A percentile compares a stretch with the other conserved stretches of the same genome.
Conservation (phyloP, 1,140 invertebrate genomes). For the Bilobella aurantiaca region DNA sequence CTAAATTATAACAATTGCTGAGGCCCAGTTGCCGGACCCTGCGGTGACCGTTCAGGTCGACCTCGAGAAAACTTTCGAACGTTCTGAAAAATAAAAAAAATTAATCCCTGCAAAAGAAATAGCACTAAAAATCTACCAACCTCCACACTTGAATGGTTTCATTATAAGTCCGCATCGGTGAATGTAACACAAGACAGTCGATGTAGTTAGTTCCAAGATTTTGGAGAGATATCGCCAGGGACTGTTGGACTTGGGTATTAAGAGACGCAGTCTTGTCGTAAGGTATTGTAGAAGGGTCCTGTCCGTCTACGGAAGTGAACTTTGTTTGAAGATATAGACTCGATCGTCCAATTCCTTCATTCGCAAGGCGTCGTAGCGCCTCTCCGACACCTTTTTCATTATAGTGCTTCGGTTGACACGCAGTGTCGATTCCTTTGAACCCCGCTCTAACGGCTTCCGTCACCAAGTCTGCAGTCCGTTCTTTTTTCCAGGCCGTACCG, state of each 20-base stretch:
- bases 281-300: conserved; percentile 27
- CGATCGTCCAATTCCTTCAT: conserved; percentile 13
- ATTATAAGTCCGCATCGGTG: conserved; percentile 22
- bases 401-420: conserved; percentile 34
- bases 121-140: neutral
- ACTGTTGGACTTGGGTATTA: conserved; percentile 18
- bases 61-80: conserved; percentile 27
- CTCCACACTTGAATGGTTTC: conserved; percentile 30
- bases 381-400: conserved; percentile 20
- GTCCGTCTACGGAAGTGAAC: conserved; percentile 31
- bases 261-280: conserved; percentile 22
- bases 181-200: conserved; percentile 28
- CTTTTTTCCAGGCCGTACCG: conserved; percentile 34
- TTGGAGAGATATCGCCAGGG: conserved; percentile 13
- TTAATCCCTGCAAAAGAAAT: neutral
- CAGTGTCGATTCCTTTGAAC: conserved; percentile 30
- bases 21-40: conserved; percentile 28
- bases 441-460: conserved; percentile 19
- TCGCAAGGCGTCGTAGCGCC: neutral
- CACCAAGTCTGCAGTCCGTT: conserved; percentile 23
- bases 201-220: conserved; percentile 29
- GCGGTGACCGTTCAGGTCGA: neutral
- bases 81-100: neutral
- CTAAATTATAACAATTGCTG: conserved; percentile 29
- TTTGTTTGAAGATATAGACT: conserved; percentile 31